A percentile compares a stretch with the other conserved stretches of the same genome.
These are phyloP conservation scores for Tetheella fluctuosa DNA, from an alignment of 2,888 invertebrate genomes.

Conservation along the genomic window DNA sequence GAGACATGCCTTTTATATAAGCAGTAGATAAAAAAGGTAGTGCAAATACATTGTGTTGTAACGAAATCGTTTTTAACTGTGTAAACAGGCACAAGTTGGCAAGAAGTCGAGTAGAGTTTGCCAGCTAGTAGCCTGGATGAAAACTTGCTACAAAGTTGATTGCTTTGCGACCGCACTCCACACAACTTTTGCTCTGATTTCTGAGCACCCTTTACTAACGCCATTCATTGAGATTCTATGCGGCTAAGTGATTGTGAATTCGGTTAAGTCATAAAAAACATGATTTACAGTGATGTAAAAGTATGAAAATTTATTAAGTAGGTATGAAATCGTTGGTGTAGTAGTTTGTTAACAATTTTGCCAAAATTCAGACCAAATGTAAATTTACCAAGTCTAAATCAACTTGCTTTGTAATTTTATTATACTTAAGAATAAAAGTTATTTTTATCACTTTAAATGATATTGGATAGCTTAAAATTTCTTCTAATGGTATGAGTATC, in stretches of 20 bases:
- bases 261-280: neutral
- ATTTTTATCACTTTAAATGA: no score
- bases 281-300: no score
- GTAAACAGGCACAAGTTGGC: slow-evolving; percentile 41
- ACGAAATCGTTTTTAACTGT: slow-evolving; percentile 36
- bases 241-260: slow-evolving; percentile 27
- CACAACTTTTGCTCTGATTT: slow-evolving; percentile 52
- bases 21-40: slow-evolving; percentile 19
- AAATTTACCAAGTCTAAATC: no score
- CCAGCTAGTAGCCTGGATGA: slow-evolving; percentile 40
- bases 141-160: slow-evolving; percentile 60
- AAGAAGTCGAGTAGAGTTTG: slow-evolving; percentile 40
- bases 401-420: no score
- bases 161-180: slow-evolving; percentile 53
- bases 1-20: slow-evolving; percentile 23
- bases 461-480: no score
- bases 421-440: no score
- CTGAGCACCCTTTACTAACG: slow-evolving; percentile 36
- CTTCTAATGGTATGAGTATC: neutral
- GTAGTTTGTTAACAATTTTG: no score
- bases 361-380: no score
- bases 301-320: neutral
- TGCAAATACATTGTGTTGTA: slow-evolving; percentile 25
- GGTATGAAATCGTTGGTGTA: no score
- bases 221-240: slow-evolving; percentile 32